Evolutionary conservation across 2,113 vertebrate genomes (phyloP).

Genomic region (Prunella himalayana): DNA sequence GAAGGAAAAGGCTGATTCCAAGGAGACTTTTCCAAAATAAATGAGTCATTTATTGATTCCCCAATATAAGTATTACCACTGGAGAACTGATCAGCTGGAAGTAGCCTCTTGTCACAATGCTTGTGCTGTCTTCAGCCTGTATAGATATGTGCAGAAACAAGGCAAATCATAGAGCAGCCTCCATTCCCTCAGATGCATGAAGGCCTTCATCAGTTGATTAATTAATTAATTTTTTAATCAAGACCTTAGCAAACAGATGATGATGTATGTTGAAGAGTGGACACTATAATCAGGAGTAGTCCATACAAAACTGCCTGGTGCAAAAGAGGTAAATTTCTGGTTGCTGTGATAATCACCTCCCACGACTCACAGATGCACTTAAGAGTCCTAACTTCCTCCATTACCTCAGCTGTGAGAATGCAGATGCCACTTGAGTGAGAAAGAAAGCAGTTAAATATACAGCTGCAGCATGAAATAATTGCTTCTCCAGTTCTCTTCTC

Average conservation of each 20-base stretch:
- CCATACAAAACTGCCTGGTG: not conserved
- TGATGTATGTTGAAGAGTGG: not conserved
- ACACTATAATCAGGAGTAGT: not conserved
- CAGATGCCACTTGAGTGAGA: not conserved
- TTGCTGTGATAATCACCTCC: not conserved
- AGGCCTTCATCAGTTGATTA: not conserved
- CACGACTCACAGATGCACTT: not conserved
- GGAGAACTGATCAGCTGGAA: not conserved
- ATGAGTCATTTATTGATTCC: not conserved
- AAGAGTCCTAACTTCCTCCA: not conserved
- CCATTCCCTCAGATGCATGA: not conserved
- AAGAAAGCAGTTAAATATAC: conserved; percentile 21
- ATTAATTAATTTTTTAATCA: not conserved
- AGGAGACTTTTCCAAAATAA: not conserved
- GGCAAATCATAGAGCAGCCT: not conserved
- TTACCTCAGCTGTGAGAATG: conserved; percentile 14
- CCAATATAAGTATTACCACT: not conserved
- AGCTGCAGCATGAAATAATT: conserved; percentile 36
- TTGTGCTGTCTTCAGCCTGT: not conserved
- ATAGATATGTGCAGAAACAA: not conserved
- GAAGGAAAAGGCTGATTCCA: not conserved
- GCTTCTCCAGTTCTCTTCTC: conserved; percentile 16
- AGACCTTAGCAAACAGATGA: not conserved
- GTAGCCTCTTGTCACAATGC: not conserved
- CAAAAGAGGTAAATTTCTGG: not conserved